Evolutionary conservation across 2,113 vertebrate genomes (phyloP).

Genomic region (Otolemur garnettii): DNA sequence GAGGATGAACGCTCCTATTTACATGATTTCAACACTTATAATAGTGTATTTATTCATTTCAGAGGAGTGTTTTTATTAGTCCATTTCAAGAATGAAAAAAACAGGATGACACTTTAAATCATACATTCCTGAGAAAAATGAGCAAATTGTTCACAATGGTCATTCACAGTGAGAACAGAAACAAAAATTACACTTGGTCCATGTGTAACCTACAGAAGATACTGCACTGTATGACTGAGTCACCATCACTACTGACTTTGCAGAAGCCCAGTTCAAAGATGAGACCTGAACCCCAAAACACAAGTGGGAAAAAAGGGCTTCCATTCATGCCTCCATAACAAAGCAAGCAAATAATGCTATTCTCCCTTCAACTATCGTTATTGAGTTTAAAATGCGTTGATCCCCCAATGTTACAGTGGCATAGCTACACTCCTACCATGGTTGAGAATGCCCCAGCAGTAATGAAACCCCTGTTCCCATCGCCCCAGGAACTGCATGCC

Average conservation of each 20-base stretch:
- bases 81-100: slow-evolving; percentile 51
- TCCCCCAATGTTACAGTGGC: not conserved
- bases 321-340: not conserved
- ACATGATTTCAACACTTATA: slow-evolving; percentile 46
- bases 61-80: slow-evolving; percentile 41
- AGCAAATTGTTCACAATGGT: slow-evolving; percentile 17
- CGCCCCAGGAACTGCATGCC: not conserved
- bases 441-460: not conserved
- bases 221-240: not conserved
- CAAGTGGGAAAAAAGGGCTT: not conserved
- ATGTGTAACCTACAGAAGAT: not conserved
- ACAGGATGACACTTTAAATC: slow-evolving; percentile 22
- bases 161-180: slow-evolving; percentile 7
- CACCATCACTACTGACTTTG: not conserved
- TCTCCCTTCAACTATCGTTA: not conserved
- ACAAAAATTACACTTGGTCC: not conserved
- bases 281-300: not conserved
- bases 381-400: not conserved
- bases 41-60: slow-evolving; percentile 50
- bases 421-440: not conserved
- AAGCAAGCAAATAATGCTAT: not conserved
- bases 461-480: not conserved
- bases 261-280: not conserved
- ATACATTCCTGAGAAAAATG: slow-evolving; percentile 7
- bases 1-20: slow-evolving; percentile 55